These are phyloP conservation scores for Artemisiospiza belli DNA, from an alignment of 2,113 vertebrate genomes.

Conservation along the genomic window DNA sequence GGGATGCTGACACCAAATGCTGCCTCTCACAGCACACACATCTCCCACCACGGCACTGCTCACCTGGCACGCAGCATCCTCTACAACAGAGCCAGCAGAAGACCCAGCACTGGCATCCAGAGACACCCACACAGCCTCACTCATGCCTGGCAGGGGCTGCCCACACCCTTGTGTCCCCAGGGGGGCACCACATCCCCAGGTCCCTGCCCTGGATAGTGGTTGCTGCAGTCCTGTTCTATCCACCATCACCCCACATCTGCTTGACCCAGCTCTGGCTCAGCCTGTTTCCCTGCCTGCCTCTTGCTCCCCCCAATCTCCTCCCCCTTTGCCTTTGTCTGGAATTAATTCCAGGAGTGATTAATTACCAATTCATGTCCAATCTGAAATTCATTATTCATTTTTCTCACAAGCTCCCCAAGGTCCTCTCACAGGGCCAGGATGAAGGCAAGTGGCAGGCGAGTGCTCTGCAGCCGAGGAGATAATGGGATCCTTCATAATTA, in stretches of 20 bases:
- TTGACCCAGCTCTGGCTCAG: neutral
- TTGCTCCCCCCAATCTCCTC: neutral
- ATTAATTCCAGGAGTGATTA: constrained; percentile 72
- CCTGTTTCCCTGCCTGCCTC: neutral
- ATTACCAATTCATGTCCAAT: constrained; percentile 71
- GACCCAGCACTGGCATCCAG: neutral
- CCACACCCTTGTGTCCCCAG: neutral
- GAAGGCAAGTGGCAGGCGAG: constrained; percentile 10
- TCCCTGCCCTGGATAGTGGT: neutral
- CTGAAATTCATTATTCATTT: constrained; percentile 74
- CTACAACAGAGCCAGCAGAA: neutral
- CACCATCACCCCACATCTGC: neutral
- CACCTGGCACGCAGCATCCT: accelerated
- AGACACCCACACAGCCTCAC: neutral
- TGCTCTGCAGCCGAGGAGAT: constrained; percentile 45
- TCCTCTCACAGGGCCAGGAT: constrained; percentile 12
- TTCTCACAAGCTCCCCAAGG: constrained; percentile 63
- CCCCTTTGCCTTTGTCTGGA: constrained; percentile 49
- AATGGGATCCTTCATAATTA: constrained; percentile 71
- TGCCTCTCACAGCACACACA: neutral
- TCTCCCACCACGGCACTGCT: accelerated
- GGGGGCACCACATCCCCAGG: accelerated
- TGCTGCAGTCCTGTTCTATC: neutral
- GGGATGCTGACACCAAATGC: neutral
- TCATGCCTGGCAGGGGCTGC: neutral